A percentile compares a stretch with the other conserved stretches of the same genome.
Conservation (phyloP, 2,113 vertebrate species). For the Tyto alba region DNA sequence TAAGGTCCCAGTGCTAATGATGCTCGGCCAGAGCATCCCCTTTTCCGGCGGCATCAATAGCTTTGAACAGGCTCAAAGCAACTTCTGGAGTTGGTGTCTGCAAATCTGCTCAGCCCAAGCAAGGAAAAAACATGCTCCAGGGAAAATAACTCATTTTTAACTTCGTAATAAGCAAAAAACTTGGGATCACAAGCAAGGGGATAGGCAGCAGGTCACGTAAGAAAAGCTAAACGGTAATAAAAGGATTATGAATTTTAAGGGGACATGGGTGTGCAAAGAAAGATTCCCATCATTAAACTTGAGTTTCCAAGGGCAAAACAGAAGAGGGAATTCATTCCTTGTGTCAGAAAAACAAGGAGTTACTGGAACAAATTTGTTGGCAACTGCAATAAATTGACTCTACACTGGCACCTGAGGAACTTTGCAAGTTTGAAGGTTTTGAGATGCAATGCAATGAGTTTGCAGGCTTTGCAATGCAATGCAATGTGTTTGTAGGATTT, state of each 20-base stretch:
- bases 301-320: background rate
- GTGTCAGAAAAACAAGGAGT: fast-evolving
- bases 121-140: background rate
- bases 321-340: background rate
- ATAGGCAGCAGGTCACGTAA: background rate
- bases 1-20: background rate
- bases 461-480: background rate
- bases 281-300: background rate
- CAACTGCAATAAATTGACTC: background rate
- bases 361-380: background rate
- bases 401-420: fast-evolving
- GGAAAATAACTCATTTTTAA: background rate
- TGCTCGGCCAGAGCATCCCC: background rate
- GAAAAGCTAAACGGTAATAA: background rate
- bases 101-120: fast-evolving
- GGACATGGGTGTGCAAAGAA: background rate
- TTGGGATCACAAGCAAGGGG: background rate
- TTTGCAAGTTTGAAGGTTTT: fast-evolving
- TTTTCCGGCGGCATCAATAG: background rate
- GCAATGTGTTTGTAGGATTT: background rate
- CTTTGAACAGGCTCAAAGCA: background rate
- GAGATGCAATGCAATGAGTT: fast-evolving
- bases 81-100: background rate
- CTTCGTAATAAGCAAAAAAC: background rate
- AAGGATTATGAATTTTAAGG: background rate